phyloP scores from a whole-genome alignment of 2,797 vertebrate genomes.

The Cirrhinus mrigala region DNA sequence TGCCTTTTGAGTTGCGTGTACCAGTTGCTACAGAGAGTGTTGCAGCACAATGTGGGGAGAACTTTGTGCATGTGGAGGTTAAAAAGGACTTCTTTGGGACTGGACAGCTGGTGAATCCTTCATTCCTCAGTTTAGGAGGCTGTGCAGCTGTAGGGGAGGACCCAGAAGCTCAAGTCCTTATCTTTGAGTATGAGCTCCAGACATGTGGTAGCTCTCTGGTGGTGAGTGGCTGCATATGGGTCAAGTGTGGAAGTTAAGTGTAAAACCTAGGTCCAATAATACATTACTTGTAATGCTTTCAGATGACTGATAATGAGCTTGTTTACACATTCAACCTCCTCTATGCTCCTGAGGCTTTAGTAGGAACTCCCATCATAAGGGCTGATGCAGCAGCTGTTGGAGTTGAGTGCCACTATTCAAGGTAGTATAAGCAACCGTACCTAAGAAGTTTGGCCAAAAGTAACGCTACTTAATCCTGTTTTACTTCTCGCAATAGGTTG shows the following conservation, averaged over 20 bases:
- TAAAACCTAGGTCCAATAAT: not conserved
- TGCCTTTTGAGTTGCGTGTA: conserved; percentile 44
- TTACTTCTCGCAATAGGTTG: conserved; percentile 58
- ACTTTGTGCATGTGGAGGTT: conserved; percentile 63
- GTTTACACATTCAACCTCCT: conserved; percentile 70
- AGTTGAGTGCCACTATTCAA: conserved; percentile 75
- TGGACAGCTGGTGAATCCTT: conserved; percentile 64
- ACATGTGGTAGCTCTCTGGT: conserved; percentile 62
- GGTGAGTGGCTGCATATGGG: conserved; percentile 59
- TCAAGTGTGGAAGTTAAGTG: not conserved
- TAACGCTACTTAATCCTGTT: not conserved
- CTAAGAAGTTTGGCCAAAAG: not conserved
- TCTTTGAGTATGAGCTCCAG: conserved; percentile 70
- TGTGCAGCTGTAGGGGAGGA: conserved; percentile 64
- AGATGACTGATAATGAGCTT: conserved; percentile 67
- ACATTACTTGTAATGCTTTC: not conserved
- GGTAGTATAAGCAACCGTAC: not conserved
- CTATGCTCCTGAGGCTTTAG: conserved; percentile 63
- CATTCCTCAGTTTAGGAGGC: conserved; percentile 68
- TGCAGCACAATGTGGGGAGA: conserved; percentile 70
- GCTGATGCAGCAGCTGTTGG: conserved; percentile 61
- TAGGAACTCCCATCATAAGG: conserved; percentile 63
- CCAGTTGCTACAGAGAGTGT: conserved; percentile 65
- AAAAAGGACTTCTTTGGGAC: conserved; percentile 73
- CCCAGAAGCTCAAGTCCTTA: conserved; percentile 48